Conservation (phyloP, 2,797 vertebrate genomes). For the Crocodylus rhombifer region DNA sequence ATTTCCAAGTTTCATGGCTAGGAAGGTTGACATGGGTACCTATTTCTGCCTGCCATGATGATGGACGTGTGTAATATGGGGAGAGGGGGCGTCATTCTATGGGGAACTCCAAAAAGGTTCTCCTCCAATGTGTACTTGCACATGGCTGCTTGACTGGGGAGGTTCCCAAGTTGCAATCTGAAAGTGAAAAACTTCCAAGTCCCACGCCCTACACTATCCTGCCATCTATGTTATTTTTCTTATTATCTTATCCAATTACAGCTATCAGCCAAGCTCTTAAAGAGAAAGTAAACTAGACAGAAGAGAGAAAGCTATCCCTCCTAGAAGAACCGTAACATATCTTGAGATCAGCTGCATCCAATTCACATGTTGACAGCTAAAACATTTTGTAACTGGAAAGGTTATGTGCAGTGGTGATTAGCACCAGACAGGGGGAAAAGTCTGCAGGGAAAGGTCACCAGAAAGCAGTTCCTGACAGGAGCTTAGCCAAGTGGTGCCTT, state of each 20-base stretch:
- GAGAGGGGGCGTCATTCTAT: background rate
- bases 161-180: background rate
- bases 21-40: background rate
- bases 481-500: background rate
- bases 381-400: background rate
- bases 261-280: conserved; percentile 8
- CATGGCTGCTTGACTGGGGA: background rate
- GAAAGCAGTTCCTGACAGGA: background rate
- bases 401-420: rapidly evolving
- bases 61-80: background rate
- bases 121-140: background rate
- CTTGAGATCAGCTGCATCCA: background rate
- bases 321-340: background rate
- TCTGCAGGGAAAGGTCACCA: background rate
- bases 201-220: background rate
- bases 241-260: background rate
- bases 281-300: background rate
- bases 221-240: background rate
- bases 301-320: background rate
- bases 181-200: background rate
- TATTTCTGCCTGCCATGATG: background rate
- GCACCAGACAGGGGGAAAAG: background rate
- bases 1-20: background rate
- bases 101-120: background rate
- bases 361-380: background rate